phyloP scores from a whole-genome alignment of 2,113 vertebrate species.

The Bubo bubo region DNA sequence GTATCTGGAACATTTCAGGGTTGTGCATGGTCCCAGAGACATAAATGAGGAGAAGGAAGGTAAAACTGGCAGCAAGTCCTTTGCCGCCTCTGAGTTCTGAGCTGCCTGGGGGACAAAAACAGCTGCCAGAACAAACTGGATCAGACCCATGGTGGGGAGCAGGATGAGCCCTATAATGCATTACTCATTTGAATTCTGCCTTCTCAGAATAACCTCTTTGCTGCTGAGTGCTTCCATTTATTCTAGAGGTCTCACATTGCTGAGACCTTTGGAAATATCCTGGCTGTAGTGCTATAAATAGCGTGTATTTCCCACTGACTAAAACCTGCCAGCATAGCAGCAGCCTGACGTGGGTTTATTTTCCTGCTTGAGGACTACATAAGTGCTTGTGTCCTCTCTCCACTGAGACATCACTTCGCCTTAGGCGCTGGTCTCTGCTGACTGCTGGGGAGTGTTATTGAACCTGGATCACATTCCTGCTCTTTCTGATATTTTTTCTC shows the following conservation, averaged over 20 bases:
- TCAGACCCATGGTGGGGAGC: neutral
- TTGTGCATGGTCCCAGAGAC: neutral
- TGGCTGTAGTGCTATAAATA: conserved; percentile 34
- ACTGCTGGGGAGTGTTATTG: neutral
- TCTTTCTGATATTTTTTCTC: neutral
- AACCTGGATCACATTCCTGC: neutral
- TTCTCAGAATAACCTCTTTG: neutral
- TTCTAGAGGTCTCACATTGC: neutral
- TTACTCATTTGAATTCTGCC: neutral
- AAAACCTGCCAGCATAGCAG: conserved; percentile 26
- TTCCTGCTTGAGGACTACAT: conserved; percentile 16
- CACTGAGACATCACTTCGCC: neutral
- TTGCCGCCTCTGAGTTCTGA: neutral
- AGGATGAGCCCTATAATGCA: neutral
- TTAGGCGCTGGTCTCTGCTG: neutral
- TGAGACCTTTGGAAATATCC: conserved; percentile 7
- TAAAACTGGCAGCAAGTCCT: neutral
- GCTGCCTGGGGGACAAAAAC: neutral
- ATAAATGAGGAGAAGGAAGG: neutral
- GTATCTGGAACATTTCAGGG: neutral
- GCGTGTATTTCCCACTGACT: conserved; percentile 31
- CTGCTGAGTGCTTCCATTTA: neutral
- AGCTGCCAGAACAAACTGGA: neutral
- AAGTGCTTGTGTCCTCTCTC: conserved; percentile 28
- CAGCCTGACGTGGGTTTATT: neutral